Base-by-base conservation (phyloP, 2,888 invertebrate species). In the Parasteatoda lunata region DNA sequence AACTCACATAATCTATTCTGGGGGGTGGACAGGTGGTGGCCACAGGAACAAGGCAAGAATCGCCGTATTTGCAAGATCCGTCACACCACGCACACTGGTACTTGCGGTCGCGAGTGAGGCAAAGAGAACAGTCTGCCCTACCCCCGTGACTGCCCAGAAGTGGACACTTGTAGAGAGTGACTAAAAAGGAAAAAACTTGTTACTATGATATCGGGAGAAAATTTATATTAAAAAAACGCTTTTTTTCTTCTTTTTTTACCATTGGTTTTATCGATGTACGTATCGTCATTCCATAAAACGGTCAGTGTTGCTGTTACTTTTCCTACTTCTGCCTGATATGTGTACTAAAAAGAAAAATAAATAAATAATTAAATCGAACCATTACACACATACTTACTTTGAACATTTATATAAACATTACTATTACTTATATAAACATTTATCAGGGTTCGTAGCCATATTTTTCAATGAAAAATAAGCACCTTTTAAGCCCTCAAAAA, bases 11-110 rank as follows among this genome's bases (percentile, higher is more conserved):
- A 92, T 97, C 97, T 91, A 97, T 97, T 90, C 97, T 93, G 51
- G 97, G 97, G 90, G 96, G 95, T 0, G 97, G 97, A 91, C 97
- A 97, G 91, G 97, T 96, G 77, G 95, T 95, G 77, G 95, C 95
- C 15, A 96, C 94, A 76, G 94, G 95, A 90, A 95, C 95, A 77
- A 95, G 93, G 91, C 98, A 98, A 5, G 96, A 95, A 91, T 96
- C 96, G 90, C 95, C 95, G 90, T 96, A 97, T 51, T 95, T 95
- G 92, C 97, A 97, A 47, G 95, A 95, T 91, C 96, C 96, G 7
- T 95, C 95, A 93, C 99, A 99, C 99, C 98, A 99, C 72, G 96
- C 96, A 91, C 99, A 99, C 90, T 96, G 95, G 92, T 98, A 98
- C 91, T 96, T 95, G 30, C 95, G 94, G 78, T 92, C 92, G 83